A percentile compares a stretch with the other conserved stretches of the same genome.
Conservation (phyloP, 2,888 invertebrate species). For the Apodemia zela region DNA sequence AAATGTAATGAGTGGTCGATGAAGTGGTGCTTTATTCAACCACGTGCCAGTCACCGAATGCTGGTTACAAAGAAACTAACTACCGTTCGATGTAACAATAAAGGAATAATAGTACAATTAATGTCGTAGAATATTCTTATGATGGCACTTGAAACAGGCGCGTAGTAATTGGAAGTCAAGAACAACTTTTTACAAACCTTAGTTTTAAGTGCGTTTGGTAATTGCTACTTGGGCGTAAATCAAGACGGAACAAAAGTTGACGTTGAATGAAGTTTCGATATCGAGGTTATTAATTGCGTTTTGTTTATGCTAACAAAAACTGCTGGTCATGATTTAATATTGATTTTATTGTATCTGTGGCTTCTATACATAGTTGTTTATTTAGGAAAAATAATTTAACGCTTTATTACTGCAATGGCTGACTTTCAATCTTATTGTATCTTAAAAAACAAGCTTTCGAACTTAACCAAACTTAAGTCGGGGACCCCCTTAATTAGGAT, state of each 20-base stretch:
- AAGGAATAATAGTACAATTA: conserved; percentile 77
- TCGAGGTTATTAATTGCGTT: conserved; percentile 13
- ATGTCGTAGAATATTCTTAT: conserved; percentile 53
- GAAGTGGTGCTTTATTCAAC: conserved; percentile 66
- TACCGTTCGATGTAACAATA: conserved; percentile 72
- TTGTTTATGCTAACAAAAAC: conserved; percentile 13
- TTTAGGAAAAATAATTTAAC: not conserved
- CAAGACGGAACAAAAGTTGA: conserved; percentile 15
- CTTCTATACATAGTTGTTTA: not conserved
- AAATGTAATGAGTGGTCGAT: conserved; percentile 75
- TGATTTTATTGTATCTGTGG: not conserved
- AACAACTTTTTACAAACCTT: conserved; percentile 24
- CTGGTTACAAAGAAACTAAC: conserved; percentile 61
- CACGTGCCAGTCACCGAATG: conserved; percentile 70
- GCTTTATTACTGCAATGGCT: not conserved
- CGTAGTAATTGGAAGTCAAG: conserved; percentile 51
- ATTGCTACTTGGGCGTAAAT: conserved; percentile 21
- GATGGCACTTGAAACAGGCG: conserved; percentile 66
- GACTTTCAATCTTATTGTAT: not conserved
- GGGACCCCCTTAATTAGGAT: too few relatives aligned
- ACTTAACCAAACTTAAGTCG: too few relatives aligned
- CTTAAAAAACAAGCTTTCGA: not conserved
- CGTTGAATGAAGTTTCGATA: conserved; percentile 11
- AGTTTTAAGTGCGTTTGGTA: conserved; percentile 23
- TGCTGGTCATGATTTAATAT: conserved; percentile 13